Conservation (phyloP, 1,140 invertebrate species). For the Megathymus violae region DNA sequence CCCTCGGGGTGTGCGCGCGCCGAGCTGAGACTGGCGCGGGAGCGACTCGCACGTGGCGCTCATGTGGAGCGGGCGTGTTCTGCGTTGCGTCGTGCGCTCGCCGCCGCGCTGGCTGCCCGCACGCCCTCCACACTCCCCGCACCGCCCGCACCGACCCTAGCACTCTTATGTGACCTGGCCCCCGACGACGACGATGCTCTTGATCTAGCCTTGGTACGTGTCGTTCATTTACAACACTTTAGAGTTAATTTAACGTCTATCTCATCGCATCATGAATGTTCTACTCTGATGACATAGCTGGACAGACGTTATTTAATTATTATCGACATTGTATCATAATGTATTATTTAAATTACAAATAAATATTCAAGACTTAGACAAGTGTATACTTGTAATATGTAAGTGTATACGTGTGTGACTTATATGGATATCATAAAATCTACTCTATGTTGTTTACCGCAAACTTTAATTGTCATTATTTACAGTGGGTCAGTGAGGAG, state of each 20-base stretch:
- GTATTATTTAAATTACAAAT: too few species aligned
- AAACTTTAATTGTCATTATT: too few species aligned
- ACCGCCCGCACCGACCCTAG: slow-evolving; percentile 84
- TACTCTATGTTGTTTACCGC: too few species aligned
- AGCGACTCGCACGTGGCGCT: slow-evolving; percentile 87
- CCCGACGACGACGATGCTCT: slow-evolving; percentile 91
- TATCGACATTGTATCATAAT: too few species aligned
- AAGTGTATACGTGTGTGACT: too few species aligned
- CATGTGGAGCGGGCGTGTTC: slow-evolving; percentile 92
- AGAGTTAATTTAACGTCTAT: slow-evolving; percentile 1
- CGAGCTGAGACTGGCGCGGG: slow-evolving; percentile 89
- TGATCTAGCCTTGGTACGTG: slow-evolving; percentile 91
- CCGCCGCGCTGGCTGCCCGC: slow-evolving; percentile 82
- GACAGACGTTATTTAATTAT: too few species aligned
- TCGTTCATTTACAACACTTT: too few species aligned
- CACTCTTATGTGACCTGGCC: slow-evolving; percentile 93
- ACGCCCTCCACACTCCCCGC: slow-evolving; percentile 68
- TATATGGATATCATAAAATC: too few species aligned
- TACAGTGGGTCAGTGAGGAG: slow-evolving; percentile 69
- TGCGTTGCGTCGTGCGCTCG: slow-evolving; percentile 88
- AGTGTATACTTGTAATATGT: too few species aligned
- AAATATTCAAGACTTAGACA: too few species aligned
- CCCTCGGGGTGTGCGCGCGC: slow-evolving; percentile 91
- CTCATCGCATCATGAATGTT: background rate
- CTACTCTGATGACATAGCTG: too few species aligned